Percentiles rank a stretch among this genome's conserved stretches.
phyloP scores from a whole-genome alignment of 2,797 vertebrate genomes.

The Dicrostonyx torquatus region DNA sequence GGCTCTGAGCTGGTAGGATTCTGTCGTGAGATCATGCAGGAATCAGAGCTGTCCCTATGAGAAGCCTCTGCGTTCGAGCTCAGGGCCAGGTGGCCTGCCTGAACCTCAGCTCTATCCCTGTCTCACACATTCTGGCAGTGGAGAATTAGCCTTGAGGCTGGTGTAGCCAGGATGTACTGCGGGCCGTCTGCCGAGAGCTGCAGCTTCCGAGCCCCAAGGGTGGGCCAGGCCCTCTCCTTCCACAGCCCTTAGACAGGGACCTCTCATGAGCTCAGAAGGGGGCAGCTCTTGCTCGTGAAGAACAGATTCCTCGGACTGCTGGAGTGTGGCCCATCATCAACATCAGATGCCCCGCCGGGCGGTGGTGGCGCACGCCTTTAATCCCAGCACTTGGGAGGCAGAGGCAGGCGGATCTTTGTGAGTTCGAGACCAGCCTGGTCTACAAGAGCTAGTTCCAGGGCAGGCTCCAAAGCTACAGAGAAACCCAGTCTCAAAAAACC shows the following conservation, averaged over 20 bases:
- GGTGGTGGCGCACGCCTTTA: too few species aligned
- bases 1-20: not conserved
- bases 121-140: slow-evolving; percentile 13
- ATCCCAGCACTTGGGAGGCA: too few species aligned
- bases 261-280: slow-evolving; percentile 40
- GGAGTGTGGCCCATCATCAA: slow-evolving; percentile 65
- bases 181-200: not conserved
- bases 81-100: not conserved
- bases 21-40: not conserved
- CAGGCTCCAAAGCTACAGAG: too few species aligned
- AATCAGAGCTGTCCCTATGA: not conserved
- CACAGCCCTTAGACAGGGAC: slow-evolving; percentile 49
- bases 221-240: slow-evolving; percentile 45
- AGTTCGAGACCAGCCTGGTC: too few species aligned
- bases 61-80: not conserved
- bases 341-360: slow-evolving; percentile 25
- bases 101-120: not conserved
- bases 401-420: too few species aligned
- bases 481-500: too few species aligned
- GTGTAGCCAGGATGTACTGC: not conserved
- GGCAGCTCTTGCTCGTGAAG: slow-evolving; percentile 37
- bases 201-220: not conserved
- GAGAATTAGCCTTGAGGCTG: not conserved
- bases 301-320: slow-evolving; percentile 41
- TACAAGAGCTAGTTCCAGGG: too few species aligned